Evolutionary conservation across 2,113 vertebrate species (phyloP), one percentile per base, ranked within the genome.

Genomic region (Rhombomys opimus): DNA sequence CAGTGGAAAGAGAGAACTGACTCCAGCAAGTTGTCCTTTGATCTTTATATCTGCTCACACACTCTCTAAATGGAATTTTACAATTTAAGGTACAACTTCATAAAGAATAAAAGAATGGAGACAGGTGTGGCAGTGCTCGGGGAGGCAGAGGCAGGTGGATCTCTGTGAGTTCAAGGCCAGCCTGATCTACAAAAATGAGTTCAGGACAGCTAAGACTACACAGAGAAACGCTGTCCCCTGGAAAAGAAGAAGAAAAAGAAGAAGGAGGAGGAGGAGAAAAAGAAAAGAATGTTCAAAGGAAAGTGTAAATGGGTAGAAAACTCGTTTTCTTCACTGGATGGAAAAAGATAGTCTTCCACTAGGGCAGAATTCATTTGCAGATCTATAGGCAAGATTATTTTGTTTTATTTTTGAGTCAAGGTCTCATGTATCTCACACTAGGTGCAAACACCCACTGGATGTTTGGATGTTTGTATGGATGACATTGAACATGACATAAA

Each of bases 251-350:
- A 46, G 46, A 46, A 46, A 46, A 46, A 46, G 46, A 46, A 46
- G 46, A 46, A 46, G 46, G 46, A 46, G 46, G 46, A 46, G 46
- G 46, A 46, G 46, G 46, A 46, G 88, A 84, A 52, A 57, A 91
- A 87, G 70, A 84, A 54, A 90, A 85, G n/a, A 78, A 91, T 68
- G 76, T 57, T 86, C 38, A 77, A 77, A 73, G 32, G 35, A 92
- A 87, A 86, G 84, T 87, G n/a, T 63, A 92, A 80, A 90, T 65
- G 76, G 75, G 38, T 38, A 57, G 76, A 90, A 93, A 90, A 50
- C 52, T 77, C 85, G 52, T 32, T 96, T 94, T 96, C 35, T 88
- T 91, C 61, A 88, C 7, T 11, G 54, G 65, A 68, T n/a, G 18
- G 54, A 17, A 41, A 68, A 77, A n/a, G 41, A 23, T 38, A 38